Conservation (phyloP, 92 coral and sea anemone genomes). For the Scolanthus callimorphus region DNA sequence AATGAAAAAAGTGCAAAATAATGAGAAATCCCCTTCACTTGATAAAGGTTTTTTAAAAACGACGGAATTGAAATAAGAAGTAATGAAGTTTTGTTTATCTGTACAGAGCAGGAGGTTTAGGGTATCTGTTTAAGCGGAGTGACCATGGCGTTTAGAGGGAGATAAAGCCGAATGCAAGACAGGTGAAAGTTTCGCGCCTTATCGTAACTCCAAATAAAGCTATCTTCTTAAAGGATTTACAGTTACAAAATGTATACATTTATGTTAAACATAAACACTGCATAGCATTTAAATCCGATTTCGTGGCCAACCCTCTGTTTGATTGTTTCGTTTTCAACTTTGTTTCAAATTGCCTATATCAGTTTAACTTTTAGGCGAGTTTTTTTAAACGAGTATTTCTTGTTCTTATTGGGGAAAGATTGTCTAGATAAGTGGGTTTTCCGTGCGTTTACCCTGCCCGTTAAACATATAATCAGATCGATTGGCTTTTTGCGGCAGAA, state of each 20-base stretch:
- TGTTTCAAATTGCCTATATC: no score
- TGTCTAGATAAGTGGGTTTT: no score
- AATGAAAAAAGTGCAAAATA: not conserved
- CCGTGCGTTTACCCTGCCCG: not conserved
- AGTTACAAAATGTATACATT: not conserved
- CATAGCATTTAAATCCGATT: not conserved
- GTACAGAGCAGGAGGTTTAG: not conserved
- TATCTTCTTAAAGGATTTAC: not conserved
- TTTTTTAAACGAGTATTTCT: no score
- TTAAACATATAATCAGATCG: not conserved
- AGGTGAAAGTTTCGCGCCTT: not conserved
- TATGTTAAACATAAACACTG: not conserved
- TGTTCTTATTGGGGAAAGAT: no score
- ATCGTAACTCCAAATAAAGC: not conserved
- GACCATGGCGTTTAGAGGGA: not conserved
- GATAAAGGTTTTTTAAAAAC: no score
- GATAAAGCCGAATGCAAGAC: not conserved
- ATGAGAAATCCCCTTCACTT: no score
- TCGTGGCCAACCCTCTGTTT: no score
- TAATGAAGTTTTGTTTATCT: constrained; percentile 15
- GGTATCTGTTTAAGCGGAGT: constrained; percentile 1
- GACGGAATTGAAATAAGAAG: not conserved
- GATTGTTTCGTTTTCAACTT: not conserved
- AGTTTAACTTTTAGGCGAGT: no score
- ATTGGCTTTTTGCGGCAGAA: not conserved